Evolutionary conservation across 92 coral and sea anemone genomes (phyloP), one percentile per base, ranked within the genome.

Genomic region (Porites divaricata): DNA sequence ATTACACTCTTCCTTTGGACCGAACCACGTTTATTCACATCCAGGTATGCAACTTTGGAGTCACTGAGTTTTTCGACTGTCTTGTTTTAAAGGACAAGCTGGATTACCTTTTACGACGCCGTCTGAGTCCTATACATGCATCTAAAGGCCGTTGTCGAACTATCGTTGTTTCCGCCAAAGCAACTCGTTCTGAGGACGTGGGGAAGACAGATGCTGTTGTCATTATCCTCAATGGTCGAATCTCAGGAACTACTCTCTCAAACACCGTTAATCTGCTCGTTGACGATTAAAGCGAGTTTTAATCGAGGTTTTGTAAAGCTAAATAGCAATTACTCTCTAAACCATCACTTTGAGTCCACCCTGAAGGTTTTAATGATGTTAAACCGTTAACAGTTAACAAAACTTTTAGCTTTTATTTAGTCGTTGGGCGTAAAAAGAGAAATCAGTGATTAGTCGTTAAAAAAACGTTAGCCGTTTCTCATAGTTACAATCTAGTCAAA

Each of bases 1-100:
- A 88, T 48, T 91, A 84, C 77, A 91, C 93, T 11, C 87, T 95
- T 4, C 94, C 93, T 19, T 62, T 86, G 14, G 90, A 91, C 53
- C 50, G 68, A 66, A 57, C 1, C 11, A 70, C 91, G 26, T 35
- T 61, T 14, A 85, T 93, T 25, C 72, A 81, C 59, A 88, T 95
- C 59, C 87, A 91, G 9, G 10, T 91, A 6, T 91, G 76, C 53
- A 84, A 83, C 75, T 73, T 79, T 67, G 89, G 75, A 16, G 49
- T 67, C 53, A 74, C 16, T 23, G 88, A 84, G 15, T 8, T 16
- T 19, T 84, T 84, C 41, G 52, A 75, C 20, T 22, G 75, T 14
- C 24, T 53, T 0, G 79, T 70, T 51, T 88, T 72, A 20, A 91
- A 85, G 59, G 98, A 92, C 26, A 90, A 81, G 14, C 20, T 89